A percentile compares a stretch with the other conserved stretches of the same genome.
Evolutionary conservation across 2,113 vertebrate genomes (phyloP).

Genomic region (Echinops telfairi): DNA sequence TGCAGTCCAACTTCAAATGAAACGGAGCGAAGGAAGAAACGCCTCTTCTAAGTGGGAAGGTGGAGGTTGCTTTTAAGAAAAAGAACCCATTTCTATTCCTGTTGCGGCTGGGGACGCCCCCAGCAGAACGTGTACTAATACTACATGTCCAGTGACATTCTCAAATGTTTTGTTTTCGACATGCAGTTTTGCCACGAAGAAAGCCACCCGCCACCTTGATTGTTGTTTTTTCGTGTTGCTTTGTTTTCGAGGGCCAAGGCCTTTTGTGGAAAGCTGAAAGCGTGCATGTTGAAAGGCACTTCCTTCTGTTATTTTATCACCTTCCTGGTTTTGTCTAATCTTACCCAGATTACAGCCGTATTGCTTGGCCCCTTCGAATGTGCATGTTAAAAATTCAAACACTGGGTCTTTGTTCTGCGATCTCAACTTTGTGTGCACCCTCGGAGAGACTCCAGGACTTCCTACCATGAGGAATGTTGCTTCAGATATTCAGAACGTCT

Average conservation of each 20-base stretch:
- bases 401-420: constrained; percentile 65
- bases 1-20: constrained; percentile 55
- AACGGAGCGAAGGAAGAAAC: constrained; percentile 63
- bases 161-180: constrained; percentile 3
- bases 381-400: constrained; percentile 56
- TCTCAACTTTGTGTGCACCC: constrained; percentile 61
- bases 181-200: constrained; percentile 62
- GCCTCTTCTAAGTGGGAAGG: constrained; percentile 47
- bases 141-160: background rate
- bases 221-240: background rate
- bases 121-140: background rate
- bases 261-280: constrained; percentile 77
- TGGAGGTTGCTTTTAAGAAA: constrained; percentile 53
- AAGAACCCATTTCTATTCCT: background rate
- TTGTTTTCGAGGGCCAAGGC: constrained; percentile 63
- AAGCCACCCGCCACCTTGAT: constrained; percentile 63
- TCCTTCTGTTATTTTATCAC: constrained; percentile 85
- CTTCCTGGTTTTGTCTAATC: constrained; percentile 88
- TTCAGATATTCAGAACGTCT: constrained; percentile 63
- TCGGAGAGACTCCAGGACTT: constrained; percentile 29
- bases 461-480: constrained; percentile 66
- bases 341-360: constrained; percentile 81
- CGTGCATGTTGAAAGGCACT: constrained; percentile 84
- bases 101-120: background rate
- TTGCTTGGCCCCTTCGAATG: constrained; percentile 83